Conservation (phyloP, 64 coral and sea anemone genomes). For the Dendronephthya gigantea region DNA sequence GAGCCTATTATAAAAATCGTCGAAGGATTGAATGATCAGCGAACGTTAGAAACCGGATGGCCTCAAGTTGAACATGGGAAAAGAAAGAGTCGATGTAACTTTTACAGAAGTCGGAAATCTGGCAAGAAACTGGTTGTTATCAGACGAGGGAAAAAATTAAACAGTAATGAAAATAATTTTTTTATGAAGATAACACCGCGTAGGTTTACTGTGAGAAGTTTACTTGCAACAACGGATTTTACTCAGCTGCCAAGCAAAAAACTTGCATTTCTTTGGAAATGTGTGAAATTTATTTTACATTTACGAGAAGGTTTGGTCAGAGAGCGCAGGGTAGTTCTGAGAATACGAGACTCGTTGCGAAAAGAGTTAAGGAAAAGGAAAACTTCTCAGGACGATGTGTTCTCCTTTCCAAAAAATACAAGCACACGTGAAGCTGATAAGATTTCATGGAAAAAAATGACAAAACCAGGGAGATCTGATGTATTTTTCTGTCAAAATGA, state of each 20-base stretch:
- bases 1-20: too few relatives aligned
- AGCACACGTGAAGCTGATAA: background rate
- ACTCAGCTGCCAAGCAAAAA: background rate
- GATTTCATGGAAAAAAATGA: background rate
- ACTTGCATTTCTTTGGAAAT: background rate
- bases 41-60: too few relatives aligned
- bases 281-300: background rate
- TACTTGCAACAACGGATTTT: background rate
- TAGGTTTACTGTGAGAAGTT: background rate
- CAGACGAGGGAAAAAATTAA: background rate
- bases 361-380: background rate
- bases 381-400: background rate
- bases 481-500: background rate
- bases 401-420: background rate
- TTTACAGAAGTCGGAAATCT: background rate
- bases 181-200: background rate
- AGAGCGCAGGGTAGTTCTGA: background rate
- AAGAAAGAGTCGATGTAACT: background rate
- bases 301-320: background rate
- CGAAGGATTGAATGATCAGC: too few relatives aligned
- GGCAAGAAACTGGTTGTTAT: background rate
- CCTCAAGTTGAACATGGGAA: background rate
- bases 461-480: background rate
- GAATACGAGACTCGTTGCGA: background rate
- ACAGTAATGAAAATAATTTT: background rate